These are phyloP conservation scores for Sipha flava DNA, from an alignment of 1,140 invertebrate genomes.

Conservation along the genomic window DNA sequence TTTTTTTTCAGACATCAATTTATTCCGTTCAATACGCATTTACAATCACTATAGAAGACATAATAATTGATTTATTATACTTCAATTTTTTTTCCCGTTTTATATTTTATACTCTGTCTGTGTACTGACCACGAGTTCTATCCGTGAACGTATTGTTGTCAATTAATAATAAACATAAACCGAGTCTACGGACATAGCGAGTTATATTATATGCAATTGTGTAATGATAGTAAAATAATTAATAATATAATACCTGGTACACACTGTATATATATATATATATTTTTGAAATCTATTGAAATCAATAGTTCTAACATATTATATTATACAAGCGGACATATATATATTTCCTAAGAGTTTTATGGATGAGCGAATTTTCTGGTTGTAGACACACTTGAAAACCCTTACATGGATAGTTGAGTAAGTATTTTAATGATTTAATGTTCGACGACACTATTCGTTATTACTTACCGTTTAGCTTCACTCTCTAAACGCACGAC, in stretches of 20 bases:
- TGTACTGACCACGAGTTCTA: neutral
- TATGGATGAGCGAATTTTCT: conserved; percentile 1
- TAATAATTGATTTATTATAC: too few species aligned
- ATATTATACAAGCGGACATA: neutral
- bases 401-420: neutral
- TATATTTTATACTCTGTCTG: neutral
- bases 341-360: neutral
- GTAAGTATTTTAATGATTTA: neutral
- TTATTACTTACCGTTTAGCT: neutral
- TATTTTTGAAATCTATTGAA: neutral
- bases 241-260: too few species aligned
- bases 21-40: too few species aligned
- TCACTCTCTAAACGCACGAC: neutral
- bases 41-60: too few species aligned
- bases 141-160: neutral
- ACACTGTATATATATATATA: neutral
- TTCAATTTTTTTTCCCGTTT: too few species aligned
- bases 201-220: neutral
- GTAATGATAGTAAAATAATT: too few species aligned
- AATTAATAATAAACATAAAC: neutral
- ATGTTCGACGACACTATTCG: neutral
- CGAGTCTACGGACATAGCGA: neutral
- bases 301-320: neutral
- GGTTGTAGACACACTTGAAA: too few species aligned
- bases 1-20: too few species aligned